Evolutionary conservation across 2,797 vertebrate species (phyloP).

Genomic region (Prunella strophiata): DNA sequence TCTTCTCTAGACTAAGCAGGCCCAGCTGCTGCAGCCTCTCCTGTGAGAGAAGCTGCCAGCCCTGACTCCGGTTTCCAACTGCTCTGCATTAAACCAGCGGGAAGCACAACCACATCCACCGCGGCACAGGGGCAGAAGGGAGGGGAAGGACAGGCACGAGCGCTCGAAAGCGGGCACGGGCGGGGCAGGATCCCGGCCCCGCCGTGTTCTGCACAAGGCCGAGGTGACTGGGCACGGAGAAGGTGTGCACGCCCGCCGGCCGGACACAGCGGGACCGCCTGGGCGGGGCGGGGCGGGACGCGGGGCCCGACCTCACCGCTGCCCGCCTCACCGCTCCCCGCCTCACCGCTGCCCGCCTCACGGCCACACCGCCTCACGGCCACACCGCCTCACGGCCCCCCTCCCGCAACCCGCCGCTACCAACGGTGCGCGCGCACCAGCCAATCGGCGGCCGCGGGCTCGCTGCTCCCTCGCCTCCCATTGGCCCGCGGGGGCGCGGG

Average conservation of each 20-base stretch:
- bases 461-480: neutral
- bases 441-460: neutral
- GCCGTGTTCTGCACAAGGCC: neutral
- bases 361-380: neutral
- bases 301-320: no score
- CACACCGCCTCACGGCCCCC: neutral
- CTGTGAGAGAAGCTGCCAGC: neutral
- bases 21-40: neutral
- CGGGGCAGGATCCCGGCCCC: no score
- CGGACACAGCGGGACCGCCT: no score
- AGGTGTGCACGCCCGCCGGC: fast-evolving
- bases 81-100: neutral
- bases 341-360: no score
- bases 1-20: neutral
- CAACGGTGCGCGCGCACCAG: neutral
- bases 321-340: no score
- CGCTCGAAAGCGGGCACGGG: no score
- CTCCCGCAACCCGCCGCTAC: neutral
- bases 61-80: fast-evolving
- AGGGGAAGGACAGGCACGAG: neutral
- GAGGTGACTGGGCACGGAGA: fast-evolving
- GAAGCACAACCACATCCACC: neutral
- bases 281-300: fast-evolving
- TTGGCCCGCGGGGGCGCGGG: neutral
- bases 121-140: fast-evolving